Evolutionary conservation across 2,797 vertebrate genomes (phyloP).

Genomic region (Podargus strigoides): DNA sequence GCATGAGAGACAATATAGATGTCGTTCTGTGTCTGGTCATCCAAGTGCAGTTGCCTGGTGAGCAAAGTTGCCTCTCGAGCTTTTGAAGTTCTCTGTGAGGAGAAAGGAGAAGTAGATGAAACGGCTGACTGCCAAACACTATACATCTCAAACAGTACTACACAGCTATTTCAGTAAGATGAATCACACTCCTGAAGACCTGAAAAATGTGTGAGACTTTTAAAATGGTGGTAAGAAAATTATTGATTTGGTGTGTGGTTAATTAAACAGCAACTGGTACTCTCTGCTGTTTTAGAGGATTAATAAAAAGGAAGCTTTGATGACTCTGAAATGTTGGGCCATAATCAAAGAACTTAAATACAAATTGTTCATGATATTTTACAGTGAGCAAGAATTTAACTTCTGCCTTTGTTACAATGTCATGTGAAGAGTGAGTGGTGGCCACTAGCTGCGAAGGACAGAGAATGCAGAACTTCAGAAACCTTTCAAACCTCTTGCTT

Average conservation of each 20-base stretch:
- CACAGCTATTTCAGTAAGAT: not conserved
- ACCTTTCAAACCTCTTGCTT: not conserved
- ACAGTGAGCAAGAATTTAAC: not conserved
- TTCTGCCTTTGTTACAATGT: not conserved
- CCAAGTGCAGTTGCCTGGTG: not conserved
- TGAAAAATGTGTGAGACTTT: conserved; percentile 2
- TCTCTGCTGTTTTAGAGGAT: not conserved
- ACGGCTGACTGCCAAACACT: not conserved
- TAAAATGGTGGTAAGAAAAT: not conserved
- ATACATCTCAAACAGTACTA: not conserved
- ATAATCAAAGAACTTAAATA: not conserved
- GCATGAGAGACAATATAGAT: not conserved
- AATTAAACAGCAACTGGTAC: conserved; percentile 21
- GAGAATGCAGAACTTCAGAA: not conserved
- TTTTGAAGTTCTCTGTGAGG: not conserved
- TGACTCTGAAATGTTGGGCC: not conserved
- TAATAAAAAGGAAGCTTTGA: conserved; percentile 7
- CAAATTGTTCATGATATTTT: not conserved
- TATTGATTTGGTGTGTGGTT: not conserved
- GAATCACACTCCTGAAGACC: not conserved
- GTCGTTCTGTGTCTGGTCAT: not conserved
- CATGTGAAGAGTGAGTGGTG: not conserved
- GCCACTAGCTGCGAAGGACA: not conserved
- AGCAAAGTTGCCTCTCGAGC: not conserved
- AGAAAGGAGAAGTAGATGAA: not conserved